A percentile compares a stretch with the other conserved stretches of the same genome.
These are phyloP conservation scores for Epinotia demarniana DNA, from an alignment of 2,888 invertebrate species.

Conservation along the genomic window DNA sequence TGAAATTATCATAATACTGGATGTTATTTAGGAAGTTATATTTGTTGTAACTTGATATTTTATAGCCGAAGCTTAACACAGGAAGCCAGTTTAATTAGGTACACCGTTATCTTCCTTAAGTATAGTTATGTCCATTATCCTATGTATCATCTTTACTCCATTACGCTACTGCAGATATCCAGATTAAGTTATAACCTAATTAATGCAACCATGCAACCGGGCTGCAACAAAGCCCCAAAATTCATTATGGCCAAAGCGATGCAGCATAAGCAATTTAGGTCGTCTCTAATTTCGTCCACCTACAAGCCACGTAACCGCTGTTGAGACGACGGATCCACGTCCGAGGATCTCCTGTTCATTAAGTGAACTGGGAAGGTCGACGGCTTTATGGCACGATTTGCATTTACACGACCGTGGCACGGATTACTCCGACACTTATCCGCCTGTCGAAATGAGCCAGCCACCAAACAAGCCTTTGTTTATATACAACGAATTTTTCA, in stretches of 20 bases:
- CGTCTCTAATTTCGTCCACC: constrained; percentile 73
- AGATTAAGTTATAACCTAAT: constrained; percentile 44
- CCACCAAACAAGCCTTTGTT: constrained; percentile 80
- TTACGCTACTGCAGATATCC: constrained; percentile 30
- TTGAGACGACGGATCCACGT: constrained; percentile 76
- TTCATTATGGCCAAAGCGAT: constrained; percentile 44
- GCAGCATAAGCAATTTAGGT: constrained; percentile 66
- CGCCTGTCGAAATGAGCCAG: constrained; percentile 77
- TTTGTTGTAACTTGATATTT: neutral
- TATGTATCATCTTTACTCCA: constrained; percentile 34
- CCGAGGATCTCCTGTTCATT: constrained; percentile 81
- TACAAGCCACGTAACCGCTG: constrained; percentile 71
- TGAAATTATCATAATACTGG: neutral
- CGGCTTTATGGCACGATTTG: constrained; percentile 84
- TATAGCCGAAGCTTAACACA: constrained; percentile 1
- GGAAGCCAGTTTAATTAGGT: constrained; percentile 2
- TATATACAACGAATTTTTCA: constrained; percentile 78
- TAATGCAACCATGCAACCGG: constrained; percentile 38
- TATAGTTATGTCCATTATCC: constrained; percentile 25
- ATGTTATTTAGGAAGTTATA: neutral
- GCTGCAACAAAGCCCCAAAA: constrained; percentile 44
- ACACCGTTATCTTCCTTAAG: constrained; percentile 14
- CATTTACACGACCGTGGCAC: constrained; percentile 83
- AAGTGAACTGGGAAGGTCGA: constrained; percentile 64
- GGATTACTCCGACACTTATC: constrained; percentile 83